phyloP scores from a whole-genome alignment of 2,113 vertebrate species.

The Phaetusa simplex region DNA sequence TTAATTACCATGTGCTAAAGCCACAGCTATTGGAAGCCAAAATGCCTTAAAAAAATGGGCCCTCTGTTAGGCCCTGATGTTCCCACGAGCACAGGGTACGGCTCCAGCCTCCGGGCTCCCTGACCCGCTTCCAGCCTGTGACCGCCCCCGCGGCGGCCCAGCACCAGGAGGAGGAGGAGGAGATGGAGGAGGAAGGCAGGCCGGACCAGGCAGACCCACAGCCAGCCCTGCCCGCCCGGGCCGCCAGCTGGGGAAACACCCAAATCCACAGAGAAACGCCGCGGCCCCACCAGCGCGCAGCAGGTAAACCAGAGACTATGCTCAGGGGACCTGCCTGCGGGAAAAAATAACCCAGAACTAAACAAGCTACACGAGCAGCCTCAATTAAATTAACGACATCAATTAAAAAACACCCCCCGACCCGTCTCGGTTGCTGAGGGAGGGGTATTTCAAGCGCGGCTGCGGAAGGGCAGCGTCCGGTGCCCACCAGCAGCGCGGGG shows the following conservation, averaged over 20 bases:
- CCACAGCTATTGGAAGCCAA: not conserved
- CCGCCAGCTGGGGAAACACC: not conserved
- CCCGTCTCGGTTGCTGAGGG: not conserved
- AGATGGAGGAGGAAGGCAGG: too few relatives aligned
- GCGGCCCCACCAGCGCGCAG: not conserved
- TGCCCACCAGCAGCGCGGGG: too few relatives aligned
- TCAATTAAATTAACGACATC: too few relatives aligned
- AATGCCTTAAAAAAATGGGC: accelerated
- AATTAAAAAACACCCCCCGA: not conserved
- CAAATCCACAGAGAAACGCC: not conserved
- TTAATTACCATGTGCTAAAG: not conserved
- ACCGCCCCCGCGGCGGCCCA: not conserved
- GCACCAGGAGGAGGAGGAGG: not conserved
- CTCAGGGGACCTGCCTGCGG: accelerated
- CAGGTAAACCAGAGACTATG: accelerated
- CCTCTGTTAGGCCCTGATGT: not conserved
- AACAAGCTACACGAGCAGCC: not conserved
- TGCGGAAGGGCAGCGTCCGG: not conserved
- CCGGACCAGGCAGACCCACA: not conserved
- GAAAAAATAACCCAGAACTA: not conserved
- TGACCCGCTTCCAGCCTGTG: not conserved
- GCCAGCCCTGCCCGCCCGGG: not conserved
- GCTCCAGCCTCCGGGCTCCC: not conserved
- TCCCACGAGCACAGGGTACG: not conserved
- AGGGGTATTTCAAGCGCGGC: not conserved